Percentiles rank a stretch among this genome's conserved stretches.
Evolutionary conservation across 92 coral and sea anemone genomes (phyloP).

Genomic region (Isaurus tuberculatus): DNA sequence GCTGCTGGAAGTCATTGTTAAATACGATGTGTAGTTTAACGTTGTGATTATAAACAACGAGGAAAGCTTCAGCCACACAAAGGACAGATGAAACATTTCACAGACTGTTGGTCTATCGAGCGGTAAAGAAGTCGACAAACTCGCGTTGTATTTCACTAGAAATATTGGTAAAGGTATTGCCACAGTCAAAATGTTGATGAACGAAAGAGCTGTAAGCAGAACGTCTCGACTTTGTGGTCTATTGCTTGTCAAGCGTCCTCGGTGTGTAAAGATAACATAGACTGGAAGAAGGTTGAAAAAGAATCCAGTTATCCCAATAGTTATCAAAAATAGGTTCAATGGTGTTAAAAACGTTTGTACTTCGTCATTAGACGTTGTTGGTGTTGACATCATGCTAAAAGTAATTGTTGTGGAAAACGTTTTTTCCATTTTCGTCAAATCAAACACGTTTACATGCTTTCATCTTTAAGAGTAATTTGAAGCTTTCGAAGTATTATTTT

Average conservation of each 20-base stretch:
- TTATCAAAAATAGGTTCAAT: slow-evolving; percentile 66
- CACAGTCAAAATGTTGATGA: slow-evolving; percentile 69
- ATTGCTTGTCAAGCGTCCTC: slow-evolving; percentile 57
- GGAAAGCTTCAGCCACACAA: slow-evolving; percentile 79
- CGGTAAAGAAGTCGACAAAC: background rate
- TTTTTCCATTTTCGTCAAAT: background rate
- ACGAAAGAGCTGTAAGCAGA: slow-evolving; percentile 67
- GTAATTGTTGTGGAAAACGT: background rate
- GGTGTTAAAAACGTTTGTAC: slow-evolving; percentile 51
- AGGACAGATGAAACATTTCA: slow-evolving; percentile 83
- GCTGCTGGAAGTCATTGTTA: slow-evolving; percentile 35
- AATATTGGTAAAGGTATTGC: slow-evolving; percentile 77
- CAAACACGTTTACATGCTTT: background rate
- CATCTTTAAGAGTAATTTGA: slow-evolving; percentile 13
- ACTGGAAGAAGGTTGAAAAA: slow-evolving; percentile 67
- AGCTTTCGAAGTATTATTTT: slow-evolving; percentile 25
- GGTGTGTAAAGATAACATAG: slow-evolving; percentile 65
- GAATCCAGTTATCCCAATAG: slow-evolving; percentile 66
- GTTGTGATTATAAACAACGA: slow-evolving; percentile 81
- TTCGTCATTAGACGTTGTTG: slow-evolving; percentile 15
- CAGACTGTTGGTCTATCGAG: slow-evolving; percentile 74
- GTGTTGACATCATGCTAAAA: slow-evolving; percentile 8
- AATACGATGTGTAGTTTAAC: slow-evolving; percentile 80
- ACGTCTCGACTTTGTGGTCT: slow-evolving; percentile 73
- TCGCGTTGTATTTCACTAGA: slow-evolving; percentile 55